phyloP scores from a whole-genome alignment of 1,140 invertebrate genomes.

The Drosophila malerkotliana region DNA sequence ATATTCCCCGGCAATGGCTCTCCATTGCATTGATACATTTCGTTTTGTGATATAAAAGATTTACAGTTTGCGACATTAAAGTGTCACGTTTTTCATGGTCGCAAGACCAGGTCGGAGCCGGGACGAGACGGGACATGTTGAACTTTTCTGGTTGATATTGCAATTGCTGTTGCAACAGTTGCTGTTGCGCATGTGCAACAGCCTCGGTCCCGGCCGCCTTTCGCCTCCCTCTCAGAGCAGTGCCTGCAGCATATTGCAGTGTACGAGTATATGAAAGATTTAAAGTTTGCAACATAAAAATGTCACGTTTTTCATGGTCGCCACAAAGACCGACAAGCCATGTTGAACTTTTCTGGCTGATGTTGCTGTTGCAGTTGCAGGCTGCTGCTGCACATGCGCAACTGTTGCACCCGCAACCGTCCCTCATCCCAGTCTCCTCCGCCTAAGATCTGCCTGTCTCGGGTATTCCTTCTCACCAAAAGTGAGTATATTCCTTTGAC shows the following conservation, averaged over 20 bases:
- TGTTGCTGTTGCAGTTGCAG: constrained; percentile 37
- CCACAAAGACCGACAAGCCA: constrained; percentile 71
- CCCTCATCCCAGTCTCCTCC: background rate
- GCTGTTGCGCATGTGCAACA: constrained; percentile 54
- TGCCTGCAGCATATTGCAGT: constrained; percentile 21
- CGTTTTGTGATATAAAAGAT: constrained; percentile 84
- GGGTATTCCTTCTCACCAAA: constrained; percentile 36
- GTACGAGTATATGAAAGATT: constrained; percentile 78
- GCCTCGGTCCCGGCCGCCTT: background rate
- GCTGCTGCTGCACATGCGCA: constrained; percentile 55
- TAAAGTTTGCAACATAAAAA: constrained; percentile 84
- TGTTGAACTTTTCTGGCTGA: constrained; percentile 37
- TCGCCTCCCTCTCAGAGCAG: constrained; percentile 1
- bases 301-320: constrained; percentile 84
- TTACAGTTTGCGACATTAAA: constrained; percentile 84
- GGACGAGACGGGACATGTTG: constrained; percentile 35
- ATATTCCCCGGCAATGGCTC: background rate
- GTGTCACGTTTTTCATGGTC: constrained; percentile 84
- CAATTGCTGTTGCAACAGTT: constrained; percentile 29
- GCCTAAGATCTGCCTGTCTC: constrained; percentile 9
- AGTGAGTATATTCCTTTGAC: constrained; percentile 38
- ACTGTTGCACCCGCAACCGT: constrained; percentile 1
- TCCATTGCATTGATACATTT: constrained; percentile 82
- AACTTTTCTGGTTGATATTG: constrained; percentile 49
- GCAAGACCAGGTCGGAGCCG: constrained; percentile 36